Evolutionary conservation across 2,113 vertebrate genomes (phyloP), one percentile per base, ranked within the genome.

Genomic region (Pardalotus punctatus): DNA sequence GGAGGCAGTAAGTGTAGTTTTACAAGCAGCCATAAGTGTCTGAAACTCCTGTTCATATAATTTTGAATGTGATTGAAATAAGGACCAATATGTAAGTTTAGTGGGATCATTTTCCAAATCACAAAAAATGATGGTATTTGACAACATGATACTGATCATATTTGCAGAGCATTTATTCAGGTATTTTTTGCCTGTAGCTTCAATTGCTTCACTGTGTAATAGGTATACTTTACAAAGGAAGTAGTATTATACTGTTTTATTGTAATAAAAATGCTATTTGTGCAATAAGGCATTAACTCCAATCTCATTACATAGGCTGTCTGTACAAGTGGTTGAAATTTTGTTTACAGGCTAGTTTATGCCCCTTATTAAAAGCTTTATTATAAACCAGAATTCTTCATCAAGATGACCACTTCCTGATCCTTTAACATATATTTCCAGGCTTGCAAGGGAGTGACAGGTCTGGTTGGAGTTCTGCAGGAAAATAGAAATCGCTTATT

Each of bases 241-340:
- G 14, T 57, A 50, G 18, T 70, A 81, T 29, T 53, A n/a, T 67
- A 71, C 24, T 76, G 23, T 71, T 94, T 83, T 91, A 73, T 48
- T 7, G 1, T 58, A 92, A 85, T 87, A 74, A 58, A 86, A 67
- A 42, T 45, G 14, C 56, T 91, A 60, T 82, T 79, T 96, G 82
- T 96, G 66, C 48, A 93, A 62, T 87, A 88, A 87, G 79, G 65
- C 82, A 67, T 87, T 48, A 85, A 90, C 83, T 84, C 35, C 79
- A 43, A 71, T 81, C 51, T 90, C 60, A 64, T 78, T 92, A 88
- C 27, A 48, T 20, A 48, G 38, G 11, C 29, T 85, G 36, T 71
- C 33, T 71, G 24, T 36, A 38, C 27, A 58, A 42, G 14, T 12
- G 11, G 35, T 40, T 81, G 50, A 84, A 73, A 70, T 71, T 82